A percentile compares a stretch with the other conserved stretches of the same genome.
Evolutionary conservation across 2,888 invertebrate species (phyloP).

Genomic region (Melinopterus prodromus): DNA sequence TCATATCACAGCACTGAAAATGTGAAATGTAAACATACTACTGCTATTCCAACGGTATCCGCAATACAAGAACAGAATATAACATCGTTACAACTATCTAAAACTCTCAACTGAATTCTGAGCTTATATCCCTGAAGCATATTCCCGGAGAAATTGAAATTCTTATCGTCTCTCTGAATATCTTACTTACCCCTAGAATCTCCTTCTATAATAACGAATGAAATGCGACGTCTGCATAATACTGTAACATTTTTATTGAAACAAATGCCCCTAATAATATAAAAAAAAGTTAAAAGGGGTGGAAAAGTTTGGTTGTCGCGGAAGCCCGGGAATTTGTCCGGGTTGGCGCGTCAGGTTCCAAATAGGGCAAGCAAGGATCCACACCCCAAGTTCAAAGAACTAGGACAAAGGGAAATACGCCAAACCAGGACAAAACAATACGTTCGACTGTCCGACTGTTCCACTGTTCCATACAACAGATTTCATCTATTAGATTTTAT

Average conservation of each 20-base stretch:
- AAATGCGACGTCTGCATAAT: not conserved
- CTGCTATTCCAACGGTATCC: not conserved
- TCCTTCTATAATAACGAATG: not conserved
- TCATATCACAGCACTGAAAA: not conserved
- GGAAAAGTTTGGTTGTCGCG: not conserved
- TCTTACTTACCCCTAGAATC: not conserved
- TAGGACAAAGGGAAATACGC: not conserved
- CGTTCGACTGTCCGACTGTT: not conserved
- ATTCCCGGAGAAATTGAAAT: not conserved
- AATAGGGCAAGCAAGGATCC: not conserved
- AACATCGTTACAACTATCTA: not conserved
- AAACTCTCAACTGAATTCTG: not conserved
- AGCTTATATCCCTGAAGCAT: not conserved
- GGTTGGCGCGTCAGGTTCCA: not conserved
- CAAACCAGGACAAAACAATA: slow-evolving; percentile 4
- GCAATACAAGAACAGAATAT: not conserved
- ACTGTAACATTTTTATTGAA: not conserved
- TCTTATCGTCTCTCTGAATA: not conserved
- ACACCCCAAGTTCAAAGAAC: not conserved
- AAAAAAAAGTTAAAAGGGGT: not conserved
- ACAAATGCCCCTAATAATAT: not conserved
- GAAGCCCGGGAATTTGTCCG: not conserved
- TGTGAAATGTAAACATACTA: not conserved
- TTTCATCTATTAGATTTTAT: too few relatives aligned
- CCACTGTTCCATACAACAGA: not conserved